These are phyloP conservation scores for Nannobrachium achirus DNA, from an alignment of 2,113 vertebrate species.

Conservation along the genomic window DNA sequence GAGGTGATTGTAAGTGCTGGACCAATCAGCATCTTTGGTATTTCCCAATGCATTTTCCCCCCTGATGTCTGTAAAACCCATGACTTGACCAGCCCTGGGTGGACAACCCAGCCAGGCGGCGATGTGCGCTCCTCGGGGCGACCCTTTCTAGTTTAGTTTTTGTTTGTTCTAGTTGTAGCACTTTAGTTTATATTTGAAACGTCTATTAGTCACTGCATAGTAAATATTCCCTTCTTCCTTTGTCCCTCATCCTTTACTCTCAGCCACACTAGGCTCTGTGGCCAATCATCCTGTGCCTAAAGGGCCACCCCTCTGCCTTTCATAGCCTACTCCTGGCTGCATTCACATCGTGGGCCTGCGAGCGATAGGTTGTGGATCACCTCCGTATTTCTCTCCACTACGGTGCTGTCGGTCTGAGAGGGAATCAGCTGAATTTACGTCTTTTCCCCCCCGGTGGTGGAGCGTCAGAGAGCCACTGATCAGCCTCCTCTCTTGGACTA, in stretches of 20 bases:
- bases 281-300: slow-evolving; percentile 57
- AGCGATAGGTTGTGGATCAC: slow-evolving; percentile 38
- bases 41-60: no score
- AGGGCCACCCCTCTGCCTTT: slow-evolving; percentile 58
- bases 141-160: no score
- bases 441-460: slow-evolving; percentile 1
- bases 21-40: no score
- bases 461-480: slow-evolving; percentile 27
- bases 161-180: no score
- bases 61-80: no score
- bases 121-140: no score
- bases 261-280: slow-evolving; percentile 19
- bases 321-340: slow-evolving; percentile 45
- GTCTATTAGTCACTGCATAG: no score
- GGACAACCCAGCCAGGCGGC: no score
- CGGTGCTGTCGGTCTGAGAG: neutral
- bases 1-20: no score
- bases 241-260: neutral
- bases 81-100: no score
- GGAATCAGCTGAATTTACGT: no score
- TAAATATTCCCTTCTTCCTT: neutral
- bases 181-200: no score
- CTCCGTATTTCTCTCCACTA: slow-evolving; percentile 37
- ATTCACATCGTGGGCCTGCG: slow-evolving; percentile 32
- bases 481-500: slow-evolving; percentile 8